phyloP scores from a whole-genome alignment of 1,140 invertebrate genomes.

The Panagrolaimus sp. region DNA sequence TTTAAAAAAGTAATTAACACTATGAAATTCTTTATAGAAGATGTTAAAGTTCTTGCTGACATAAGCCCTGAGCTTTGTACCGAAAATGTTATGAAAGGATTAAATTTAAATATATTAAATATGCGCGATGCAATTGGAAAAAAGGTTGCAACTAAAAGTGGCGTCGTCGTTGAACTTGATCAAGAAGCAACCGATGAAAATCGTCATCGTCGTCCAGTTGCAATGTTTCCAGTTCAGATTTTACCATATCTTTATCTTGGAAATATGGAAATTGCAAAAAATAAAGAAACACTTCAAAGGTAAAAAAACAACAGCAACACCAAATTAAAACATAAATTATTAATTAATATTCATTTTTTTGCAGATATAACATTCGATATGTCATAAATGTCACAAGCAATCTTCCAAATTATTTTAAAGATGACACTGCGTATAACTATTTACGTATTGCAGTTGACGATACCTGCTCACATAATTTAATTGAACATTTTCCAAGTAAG shows the following conservation, averaged over 20 bases:
- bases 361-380: slow-evolving; percentile 80
- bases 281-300: slow-evolving; percentile 73
- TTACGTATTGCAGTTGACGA: slow-evolving; percentile 92
- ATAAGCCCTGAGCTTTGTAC: slow-evolving; percentile 11
- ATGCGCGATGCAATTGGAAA: background rate
- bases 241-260: slow-evolving; percentile 83
- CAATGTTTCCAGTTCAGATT: slow-evolving; percentile 79
- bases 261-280: slow-evolving; percentile 83
- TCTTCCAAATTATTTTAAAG: slow-evolving; percentile 86
- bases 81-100: slow-evolving; percentile 18
- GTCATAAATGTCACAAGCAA: slow-evolving; percentile 90
- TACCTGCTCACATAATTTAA: slow-evolving; percentile 84
- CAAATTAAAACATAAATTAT: background rate
- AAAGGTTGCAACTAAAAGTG: background rate
- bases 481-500: slow-evolving; percentile 81
- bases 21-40: slow-evolving; percentile 5
- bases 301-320: slow-evolving; percentile 25
- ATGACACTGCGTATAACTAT: slow-evolving; percentile 76
- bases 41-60: slow-evolving; percentile 19
- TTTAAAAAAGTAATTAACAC: too few relatives aligned
- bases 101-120: slow-evolving; percentile 19
- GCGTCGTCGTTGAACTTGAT: slow-evolving; percentile 15
- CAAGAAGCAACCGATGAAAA: slow-evolving; percentile 1
- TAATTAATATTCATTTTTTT: slow-evolving; percentile 24
- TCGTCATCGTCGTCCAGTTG: slow-evolving; percentile 16